These are phyloP conservation scores for Yponomeuta evonymella DNA, from an alignment of 2,888 invertebrate genomes.

Conservation along the genomic window DNA sequence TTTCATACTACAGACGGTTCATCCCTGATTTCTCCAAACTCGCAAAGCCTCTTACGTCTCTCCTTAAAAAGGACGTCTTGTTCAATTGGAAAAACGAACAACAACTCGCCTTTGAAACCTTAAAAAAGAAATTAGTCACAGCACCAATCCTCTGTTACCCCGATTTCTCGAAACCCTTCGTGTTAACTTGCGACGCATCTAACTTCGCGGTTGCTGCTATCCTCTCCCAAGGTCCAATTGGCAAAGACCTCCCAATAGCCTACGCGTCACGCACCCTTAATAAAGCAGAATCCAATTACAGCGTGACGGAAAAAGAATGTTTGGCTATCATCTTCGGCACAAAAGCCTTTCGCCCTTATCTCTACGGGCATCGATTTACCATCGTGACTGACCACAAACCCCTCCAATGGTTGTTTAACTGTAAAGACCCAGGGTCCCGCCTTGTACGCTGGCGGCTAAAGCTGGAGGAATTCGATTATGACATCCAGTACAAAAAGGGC, in stretches of 20 bases:
- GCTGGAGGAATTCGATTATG: slow-evolving; percentile 10
- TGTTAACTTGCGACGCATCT: slow-evolving; percentile 32
- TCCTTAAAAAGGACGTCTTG: background rate
- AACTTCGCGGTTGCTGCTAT: slow-evolving; percentile 6
- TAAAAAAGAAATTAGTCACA: slow-evolving; percentile 17
- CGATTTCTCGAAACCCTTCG: slow-evolving; percentile 27
- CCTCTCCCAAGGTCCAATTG: too few species aligned
- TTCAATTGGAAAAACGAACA: slow-evolving; percentile 19
- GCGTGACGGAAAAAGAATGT: background rate
- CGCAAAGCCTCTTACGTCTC: slow-evolving; percentile 23
- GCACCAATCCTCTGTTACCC: slow-evolving; percentile 19
- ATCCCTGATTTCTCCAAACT: slow-evolving; percentile 25
- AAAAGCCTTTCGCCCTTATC: slow-evolving; percentile 23
- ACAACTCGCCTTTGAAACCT: slow-evolving; percentile 17
- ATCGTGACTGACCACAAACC: slow-evolving; percentile 21
- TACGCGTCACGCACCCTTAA: slow-evolving; percentile 29
- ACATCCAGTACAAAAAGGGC: slow-evolving; percentile 24
- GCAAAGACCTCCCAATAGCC: slow-evolving; percentile 20
- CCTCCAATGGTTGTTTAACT: slow-evolving; percentile 16
- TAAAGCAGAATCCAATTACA: slow-evolving; percentile 28
- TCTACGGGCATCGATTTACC: slow-evolving; percentile 20
- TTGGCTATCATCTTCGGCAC: slow-evolving; percentile 19
- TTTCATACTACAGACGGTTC: slow-evolving; percentile 2
- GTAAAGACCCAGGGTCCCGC: slow-evolving; percentile 18
- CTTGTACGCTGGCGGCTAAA: slow-evolving; percentile 23